Base-by-base conservation (phyloP, 2,888 invertebrate genomes). In the Polydrusus pterygomalis region DNA sequence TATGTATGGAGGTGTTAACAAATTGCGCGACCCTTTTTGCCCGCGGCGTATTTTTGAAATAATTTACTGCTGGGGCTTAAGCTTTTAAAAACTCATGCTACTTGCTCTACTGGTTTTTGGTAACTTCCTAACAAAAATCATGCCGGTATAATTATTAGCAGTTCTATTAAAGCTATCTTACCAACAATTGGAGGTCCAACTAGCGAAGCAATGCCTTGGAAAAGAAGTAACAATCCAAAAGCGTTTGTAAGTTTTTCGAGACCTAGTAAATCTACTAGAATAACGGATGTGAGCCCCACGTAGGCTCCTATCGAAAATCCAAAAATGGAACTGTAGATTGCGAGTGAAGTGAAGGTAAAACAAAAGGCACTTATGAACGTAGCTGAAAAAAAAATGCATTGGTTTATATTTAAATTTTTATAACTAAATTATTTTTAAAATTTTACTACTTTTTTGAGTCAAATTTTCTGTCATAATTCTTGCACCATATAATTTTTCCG, bases 271-370 rank as follows among this genome's bases (percentile, higher is more conserved):
- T 98, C 98, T 25, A 98, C 98, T 74, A 98, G 90, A 80, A 98
- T 96, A 69, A 98, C 97, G 20, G 97, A 97, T 2, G 98, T 98
- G 67, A 98, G 90, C n/a, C 97, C 97, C 62, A 98, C 97, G 87
- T 98, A 98, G 74, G 97, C 97, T 80, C 98, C 97, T 83, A 96
- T 96, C 17, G 96, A 95, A 84, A 96, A 95, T 68, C 98, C 98
- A 86, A 95, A 98, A 10, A 93, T 90, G 43, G 91, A 90, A 25
- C 95, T 92, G 87, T 96, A 98, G 70, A 94, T 82, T 18, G 93
- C 92, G 82, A 98, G 90, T 9, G 93, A 89, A 83, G 90, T 88
- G 87, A 95, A 96, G 82, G 92, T 92, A 81, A 87, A 87, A 87
- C 95, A 96, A 79, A 93, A 91, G 85, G 94, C 93, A 85, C 95